Base-by-base conservation (phyloP, 2,797 vertebrate genomes). In the Pitangus sulphuratus region DNA sequence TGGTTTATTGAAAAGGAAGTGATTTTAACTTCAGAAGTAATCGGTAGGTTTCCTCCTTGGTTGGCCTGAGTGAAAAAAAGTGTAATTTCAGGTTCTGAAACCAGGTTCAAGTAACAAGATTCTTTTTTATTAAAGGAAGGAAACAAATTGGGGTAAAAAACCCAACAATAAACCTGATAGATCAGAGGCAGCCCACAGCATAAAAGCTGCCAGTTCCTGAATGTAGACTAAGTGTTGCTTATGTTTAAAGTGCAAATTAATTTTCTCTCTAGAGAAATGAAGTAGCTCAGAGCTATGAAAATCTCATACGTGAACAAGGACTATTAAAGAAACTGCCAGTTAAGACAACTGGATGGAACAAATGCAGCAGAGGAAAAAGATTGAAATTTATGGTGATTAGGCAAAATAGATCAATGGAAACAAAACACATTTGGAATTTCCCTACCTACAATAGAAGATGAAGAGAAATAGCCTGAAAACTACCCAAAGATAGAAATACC, bases 181-280 rank as follows among this genome's bases (percentile, higher is more conserved):
- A 92, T 90, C 54, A 83, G 65, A 92, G 42, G 45, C 68, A 95
- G 78, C 71, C 50, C 47, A 78, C 33, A 88, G 82, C 21, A 1
- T 47, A 89, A 91, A 44, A 92, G n/a, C 79, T 92, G 47, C 76
- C 71, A 72, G 47, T 76, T 61, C 65, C 72, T 92, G 87, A 87
- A 86, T 81, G 61, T 76, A 84, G 69, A 80, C 79, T 76, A 75
- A 89, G 82, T 61, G 20, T 93, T 94, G 65, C 57, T 91, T 90
- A 83, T 84, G 57, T 95, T 96, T 93, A 96, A 97, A 96, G 92
- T 95, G 93, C 82, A 96, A 96, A 96, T 93, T 95, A 91, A 81
- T 93, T 93, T 96, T 87, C 84, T 93, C 89, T 91, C 82, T 62
- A 33, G 94, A 92, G 87, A 95, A 88, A 91, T 88, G 72, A 92